Conservation (phyloP, 2,797 vertebrate genomes). For the Rhabdophis nuchalis region DNA sequence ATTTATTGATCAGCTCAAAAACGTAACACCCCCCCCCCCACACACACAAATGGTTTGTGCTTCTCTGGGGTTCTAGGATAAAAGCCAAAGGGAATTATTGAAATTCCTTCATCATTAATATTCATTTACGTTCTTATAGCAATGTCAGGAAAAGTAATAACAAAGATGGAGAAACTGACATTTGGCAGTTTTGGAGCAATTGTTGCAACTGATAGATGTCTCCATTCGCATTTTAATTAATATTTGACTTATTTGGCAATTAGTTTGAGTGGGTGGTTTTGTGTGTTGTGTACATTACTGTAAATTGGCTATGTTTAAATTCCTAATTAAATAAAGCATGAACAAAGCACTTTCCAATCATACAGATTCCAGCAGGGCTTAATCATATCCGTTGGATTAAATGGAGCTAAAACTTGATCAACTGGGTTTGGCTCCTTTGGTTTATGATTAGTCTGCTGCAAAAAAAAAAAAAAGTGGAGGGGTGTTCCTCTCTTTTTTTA, state of each 20-base stretch:
- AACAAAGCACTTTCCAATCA: neutral
- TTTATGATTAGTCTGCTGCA: neutral
- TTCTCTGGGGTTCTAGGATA: slow-evolving; percentile 13
- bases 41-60: neutral
- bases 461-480: neutral
- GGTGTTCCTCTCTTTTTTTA: neutral
- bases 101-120: slow-evolving; percentile 1
- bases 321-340: neutral
- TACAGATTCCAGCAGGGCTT: neutral
- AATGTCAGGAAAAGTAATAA: slow-evolving; percentile 10
- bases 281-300: neutral
- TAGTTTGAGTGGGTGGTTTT: neutral
- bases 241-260: neutral
- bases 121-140: slow-evolving; percentile 6
- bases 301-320: neutral
- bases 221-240: neutral
- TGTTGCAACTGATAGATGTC: neutral
- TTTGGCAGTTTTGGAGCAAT: neutral
- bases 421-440: neutral
- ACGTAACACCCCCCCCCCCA: too few species aligned
- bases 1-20: too few species aligned
- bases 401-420: neutral
- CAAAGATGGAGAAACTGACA: too few species aligned
- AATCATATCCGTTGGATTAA: neutral
- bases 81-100: slow-evolving; percentile 15